A percentile compares a stretch with the other conserved stretches of the same genome.
Conservation (phyloP, 1,140 invertebrate genomes). For the Eubasilissa regina region DNA sequence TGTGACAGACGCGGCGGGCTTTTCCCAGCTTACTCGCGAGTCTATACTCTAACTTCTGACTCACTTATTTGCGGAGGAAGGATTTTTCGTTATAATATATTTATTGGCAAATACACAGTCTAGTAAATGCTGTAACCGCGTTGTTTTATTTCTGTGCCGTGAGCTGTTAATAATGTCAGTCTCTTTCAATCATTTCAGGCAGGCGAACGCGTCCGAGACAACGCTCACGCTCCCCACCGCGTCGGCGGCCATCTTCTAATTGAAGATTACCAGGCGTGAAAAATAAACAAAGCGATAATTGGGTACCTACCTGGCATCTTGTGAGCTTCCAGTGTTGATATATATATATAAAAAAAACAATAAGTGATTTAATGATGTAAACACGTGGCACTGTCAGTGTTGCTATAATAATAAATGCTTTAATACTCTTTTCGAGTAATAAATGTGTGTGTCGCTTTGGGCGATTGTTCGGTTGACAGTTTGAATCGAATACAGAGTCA, state of each 20-base stretch:
- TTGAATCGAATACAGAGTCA: not conserved
- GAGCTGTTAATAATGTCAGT: constrained; percentile 29
- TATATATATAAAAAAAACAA: not conserved
- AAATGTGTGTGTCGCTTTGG: no score
- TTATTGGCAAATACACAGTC: constrained; percentile 47
- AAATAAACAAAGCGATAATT: constrained; percentile 30
- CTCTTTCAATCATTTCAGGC: constrained; percentile 37
- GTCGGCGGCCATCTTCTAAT: constrained; percentile 1
- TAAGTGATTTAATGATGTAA: not conserved
- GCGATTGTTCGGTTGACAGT: no score
- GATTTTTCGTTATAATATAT: constrained; percentile 33
- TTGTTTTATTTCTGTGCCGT: constrained; percentile 36
- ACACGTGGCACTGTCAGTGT: no score
- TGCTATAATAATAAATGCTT: no score
- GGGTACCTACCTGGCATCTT: not conserved
- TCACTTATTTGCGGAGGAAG: constrained; percentile 34
- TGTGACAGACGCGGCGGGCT: constrained; percentile 13
- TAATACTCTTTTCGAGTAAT: no score
- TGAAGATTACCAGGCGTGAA: constrained; percentile 19
- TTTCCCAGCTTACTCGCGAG: constrained; percentile 21
- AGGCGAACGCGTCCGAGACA: constrained; percentile 24
- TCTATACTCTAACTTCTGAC: constrained; percentile 31
- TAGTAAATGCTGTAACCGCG: constrained; percentile 35
- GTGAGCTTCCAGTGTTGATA: not conserved
- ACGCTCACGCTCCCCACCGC: not conserved